Conservation (phyloP, 2,113 vertebrate genomes). For the Aythya baeri region DNA sequence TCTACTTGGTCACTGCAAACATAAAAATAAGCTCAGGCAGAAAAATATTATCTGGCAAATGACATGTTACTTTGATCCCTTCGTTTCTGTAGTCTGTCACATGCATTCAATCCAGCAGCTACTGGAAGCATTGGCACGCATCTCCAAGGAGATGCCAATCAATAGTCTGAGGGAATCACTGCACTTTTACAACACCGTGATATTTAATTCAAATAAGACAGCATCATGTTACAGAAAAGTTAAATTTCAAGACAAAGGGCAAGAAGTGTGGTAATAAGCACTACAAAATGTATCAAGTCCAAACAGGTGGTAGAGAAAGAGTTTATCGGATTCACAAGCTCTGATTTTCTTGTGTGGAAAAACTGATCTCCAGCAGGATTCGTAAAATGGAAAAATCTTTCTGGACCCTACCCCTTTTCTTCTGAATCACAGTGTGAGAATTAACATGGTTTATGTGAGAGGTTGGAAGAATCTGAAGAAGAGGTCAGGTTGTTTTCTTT, state of each 20-base stretch:
- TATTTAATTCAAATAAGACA: neutral
- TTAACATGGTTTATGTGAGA: neutral
- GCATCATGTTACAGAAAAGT: neutral
- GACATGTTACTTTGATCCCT: conserved; percentile 73
- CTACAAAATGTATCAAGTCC: neutral
- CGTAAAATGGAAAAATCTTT: neutral
- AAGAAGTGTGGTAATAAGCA: neutral
- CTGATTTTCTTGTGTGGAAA: neutral
- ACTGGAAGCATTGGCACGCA: conserved; percentile 42
- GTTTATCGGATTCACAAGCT: neutral
- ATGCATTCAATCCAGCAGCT: conserved; percentile 58
- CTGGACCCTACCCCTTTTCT: neutral
- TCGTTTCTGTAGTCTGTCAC: conserved; percentile 72
- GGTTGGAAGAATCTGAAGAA: neutral
- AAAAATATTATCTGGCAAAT: conserved; percentile 71
- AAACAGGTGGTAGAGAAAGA: neutral
- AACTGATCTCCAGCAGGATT: neutral
- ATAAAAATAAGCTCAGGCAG: conserved; percentile 66
- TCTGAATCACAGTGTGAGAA: neutral
- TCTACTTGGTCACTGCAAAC: conserved; percentile 39
- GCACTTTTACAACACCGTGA: neutral
- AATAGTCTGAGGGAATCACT: neutral
- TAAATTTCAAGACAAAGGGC: neutral
- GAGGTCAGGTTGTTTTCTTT: neutral
- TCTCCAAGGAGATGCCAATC: neutral